Base-by-base conservation (phyloP, 2,888 invertebrate species). In the Agonopterix arenella region DNA sequence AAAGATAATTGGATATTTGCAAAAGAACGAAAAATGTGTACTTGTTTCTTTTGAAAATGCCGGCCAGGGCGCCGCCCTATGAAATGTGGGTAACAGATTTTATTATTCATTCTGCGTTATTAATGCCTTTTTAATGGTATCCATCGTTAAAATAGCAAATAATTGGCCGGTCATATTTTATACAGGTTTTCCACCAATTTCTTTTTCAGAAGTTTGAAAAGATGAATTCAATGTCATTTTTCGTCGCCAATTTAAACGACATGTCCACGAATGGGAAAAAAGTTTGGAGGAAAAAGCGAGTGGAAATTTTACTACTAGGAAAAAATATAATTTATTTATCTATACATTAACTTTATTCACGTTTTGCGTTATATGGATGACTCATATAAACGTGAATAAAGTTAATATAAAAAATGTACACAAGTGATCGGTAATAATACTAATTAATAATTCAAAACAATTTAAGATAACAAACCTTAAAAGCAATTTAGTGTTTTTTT, bases 371-470 rank as follows among this genome's bases (percentile, higher is more conserved):
- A n/a, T n/a, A n/a, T n/a, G n/a, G n/a, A n/a, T n/a, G n/a, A n/a
- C n/a, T n/a, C n/a, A n/a, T n/a, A n/a, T n/a, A n/a, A 16, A n/a
- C 54, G 56, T 57, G 18, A 59, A 55, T 53, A 54, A 60, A 59
- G 59, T 54, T 64, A 59, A 59, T 55, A 64, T 49, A 53, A 59
- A 62, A 28, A 60, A 68, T 78, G 64, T 70, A 68, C 70, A 68
- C 75, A 79, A 77, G 75, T 80, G 76, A 65, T 67, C 60, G 60
- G 28, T 28, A 28, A 18, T 18, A n/a, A n/a, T n/a, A n/a, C n/a
- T n/a, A n/a, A n/a, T n/a, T n/a, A n/a, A n/a, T n/a, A 52, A 40
- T 58, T 61, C 53, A 59, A 58, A 58, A 61, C 10, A 40, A 40
- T 40, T 1, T 28, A 40, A 40, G 10, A 55, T 48, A 62, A 66